Percentiles rank a stretch among this genome's conserved stretches.
These are phyloP conservation scores for Gerris lacustris DNA, from an alignment of 2,888 invertebrate genomes.

Conservation along the genomic window DNA sequence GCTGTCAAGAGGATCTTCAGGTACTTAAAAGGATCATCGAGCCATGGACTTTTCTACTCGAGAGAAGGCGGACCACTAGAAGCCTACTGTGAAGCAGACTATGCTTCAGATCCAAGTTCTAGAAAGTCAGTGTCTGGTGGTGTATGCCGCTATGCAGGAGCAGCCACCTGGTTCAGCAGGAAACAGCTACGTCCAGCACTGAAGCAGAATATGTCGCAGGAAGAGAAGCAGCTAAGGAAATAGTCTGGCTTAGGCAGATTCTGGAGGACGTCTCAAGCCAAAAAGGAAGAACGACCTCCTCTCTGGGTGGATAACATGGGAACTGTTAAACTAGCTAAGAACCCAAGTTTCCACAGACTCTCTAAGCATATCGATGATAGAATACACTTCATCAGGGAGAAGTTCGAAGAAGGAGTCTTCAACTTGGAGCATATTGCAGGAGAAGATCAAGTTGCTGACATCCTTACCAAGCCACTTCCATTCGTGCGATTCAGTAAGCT, in stretches of 20 bases:
- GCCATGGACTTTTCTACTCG: constrained; percentile 9
- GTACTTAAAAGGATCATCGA: constrained; percentile 22
- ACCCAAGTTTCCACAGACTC: not conserved
- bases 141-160: constrained; percentile 17
- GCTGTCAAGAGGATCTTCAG: constrained; percentile 25
- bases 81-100: constrained; percentile 28
- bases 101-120: constrained; percentile 16
- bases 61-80: constrained; percentile 8
- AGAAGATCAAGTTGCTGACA: too few relatives aligned
- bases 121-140: constrained; percentile 25
- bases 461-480: too few relatives aligned
- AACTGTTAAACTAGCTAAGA: not conserved
- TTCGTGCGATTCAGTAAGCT: too few relatives aligned
- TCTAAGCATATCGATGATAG: not conserved
- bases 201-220: constrained; percentile 16
- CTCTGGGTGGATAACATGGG: not conserved
- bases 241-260: not conserved
- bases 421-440: too few relatives aligned
- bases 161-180: constrained; percentile 19
- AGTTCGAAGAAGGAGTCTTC: too few relatives aligned
- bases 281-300: not conserved
- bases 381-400: too few relatives aligned
- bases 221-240: constrained; percentile 14
- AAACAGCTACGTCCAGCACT: constrained; percentile 19
- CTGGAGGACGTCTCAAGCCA: not conserved